These are phyloP conservation scores for Pitangus sulphuratus DNA, from an alignment of 2,797 vertebrate species.

Conservation along the genomic window DNA sequence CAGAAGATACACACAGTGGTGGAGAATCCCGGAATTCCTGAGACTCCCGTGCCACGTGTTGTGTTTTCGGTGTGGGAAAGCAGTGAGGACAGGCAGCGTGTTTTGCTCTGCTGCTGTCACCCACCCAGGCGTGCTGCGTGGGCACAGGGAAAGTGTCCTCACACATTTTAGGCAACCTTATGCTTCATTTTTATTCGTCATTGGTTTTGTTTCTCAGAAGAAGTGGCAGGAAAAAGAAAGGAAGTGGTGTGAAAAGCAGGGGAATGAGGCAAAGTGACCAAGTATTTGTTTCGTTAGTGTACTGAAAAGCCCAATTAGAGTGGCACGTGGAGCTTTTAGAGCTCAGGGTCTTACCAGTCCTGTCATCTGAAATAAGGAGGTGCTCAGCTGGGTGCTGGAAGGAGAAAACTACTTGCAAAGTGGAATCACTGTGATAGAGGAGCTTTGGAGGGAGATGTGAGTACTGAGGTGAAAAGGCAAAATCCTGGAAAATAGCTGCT, in stretches of 20 bases:
- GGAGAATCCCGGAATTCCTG: neutral
- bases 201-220: neutral
- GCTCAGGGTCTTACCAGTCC: accelerated
- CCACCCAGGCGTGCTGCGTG: neutral
- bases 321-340: neutral
- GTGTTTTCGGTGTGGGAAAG: neutral
- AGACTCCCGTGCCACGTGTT: accelerated
- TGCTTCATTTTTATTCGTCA: neutral
- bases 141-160: neutral
- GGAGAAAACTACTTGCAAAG: neutral
- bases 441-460: neutral
- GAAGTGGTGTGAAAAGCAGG: neutral
- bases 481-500: neutral
- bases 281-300: neutral
- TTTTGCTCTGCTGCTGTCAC: neutral
- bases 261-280: neutral
- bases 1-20: neutral
- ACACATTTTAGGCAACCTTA: neutral
- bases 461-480: neutral
- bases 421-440: neutral
- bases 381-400: neutral
- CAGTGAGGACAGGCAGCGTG: neutral
- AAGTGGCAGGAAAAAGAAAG: neutral
- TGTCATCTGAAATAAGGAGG: neutral
- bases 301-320: neutral